Percentiles rank a stretch among this genome's conserved stretches.
phyloP scores from a whole-genome alignment of 2,113 vertebrate genomes.

The Diadophis punctatus region DNA sequence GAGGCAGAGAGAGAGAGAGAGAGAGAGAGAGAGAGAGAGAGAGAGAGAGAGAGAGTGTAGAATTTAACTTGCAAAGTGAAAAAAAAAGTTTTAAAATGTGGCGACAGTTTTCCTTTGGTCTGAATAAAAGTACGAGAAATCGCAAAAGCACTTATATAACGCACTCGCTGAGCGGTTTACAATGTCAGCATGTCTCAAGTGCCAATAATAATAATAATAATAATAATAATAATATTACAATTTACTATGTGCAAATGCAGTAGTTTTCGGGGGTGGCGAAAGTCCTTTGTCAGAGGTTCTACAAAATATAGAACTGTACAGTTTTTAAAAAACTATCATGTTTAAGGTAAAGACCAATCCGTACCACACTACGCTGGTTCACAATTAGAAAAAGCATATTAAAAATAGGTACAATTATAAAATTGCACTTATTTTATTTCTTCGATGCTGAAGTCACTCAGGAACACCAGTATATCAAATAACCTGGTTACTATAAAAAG shows the following conservation, averaged over 20 bases:
- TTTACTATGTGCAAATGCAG: neutral
- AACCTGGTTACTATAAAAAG: neutral
- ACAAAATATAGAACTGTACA: neutral
- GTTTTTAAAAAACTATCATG: neutral
- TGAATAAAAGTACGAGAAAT: neutral
- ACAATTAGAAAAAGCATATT: neutral
- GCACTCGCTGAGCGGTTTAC: too few species aligned
- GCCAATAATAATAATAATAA: neutral
- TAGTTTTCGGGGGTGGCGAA: rapidly evolving
- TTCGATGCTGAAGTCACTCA: neutral
- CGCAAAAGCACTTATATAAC: too few species aligned
- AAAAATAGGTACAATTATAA: neutral
- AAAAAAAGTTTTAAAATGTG: neutral
- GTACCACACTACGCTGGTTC: neutral
- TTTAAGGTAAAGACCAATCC: neutral
- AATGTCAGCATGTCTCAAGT: neutral
- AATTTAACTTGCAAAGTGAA: neutral
- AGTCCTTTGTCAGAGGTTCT: neutral
- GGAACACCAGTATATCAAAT: neutral
- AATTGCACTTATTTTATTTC: neutral
- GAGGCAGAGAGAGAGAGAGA: neutral
- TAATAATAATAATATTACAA: neutral
- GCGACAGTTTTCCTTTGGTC: neutral
- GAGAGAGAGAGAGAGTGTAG: neutral
- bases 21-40: neutral